These are phyloP conservation scores for Falco concolor DNA, from an alignment of 2,797 vertebrate genomes.

Conservation along the genomic window DNA sequence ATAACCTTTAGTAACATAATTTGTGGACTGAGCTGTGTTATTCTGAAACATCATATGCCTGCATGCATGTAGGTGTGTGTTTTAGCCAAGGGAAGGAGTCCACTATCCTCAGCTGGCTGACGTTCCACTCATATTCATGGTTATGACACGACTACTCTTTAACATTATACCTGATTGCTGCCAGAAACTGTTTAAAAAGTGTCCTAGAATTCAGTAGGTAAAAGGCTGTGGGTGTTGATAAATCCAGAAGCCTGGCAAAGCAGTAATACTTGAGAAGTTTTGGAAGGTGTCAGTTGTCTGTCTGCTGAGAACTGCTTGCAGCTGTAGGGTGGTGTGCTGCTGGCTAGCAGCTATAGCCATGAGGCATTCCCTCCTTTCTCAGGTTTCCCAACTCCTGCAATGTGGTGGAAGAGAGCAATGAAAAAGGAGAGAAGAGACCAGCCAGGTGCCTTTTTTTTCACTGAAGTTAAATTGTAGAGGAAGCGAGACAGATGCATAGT, in stretches of 20 bases:
- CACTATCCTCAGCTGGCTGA: background rate
- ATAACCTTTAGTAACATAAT: background rate
- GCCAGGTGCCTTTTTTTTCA: background rate
- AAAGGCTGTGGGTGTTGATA: background rate
- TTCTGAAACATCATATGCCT: background rate
- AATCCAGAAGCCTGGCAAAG: background rate
- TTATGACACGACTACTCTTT: rapidly evolving
- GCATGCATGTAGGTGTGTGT: background rate
- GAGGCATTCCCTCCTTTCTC: background rate
- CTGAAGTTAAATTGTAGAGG: background rate
- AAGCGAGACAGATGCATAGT: background rate
- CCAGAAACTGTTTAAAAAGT: background rate
- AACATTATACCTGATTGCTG: background rate
- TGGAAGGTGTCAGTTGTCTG: background rate
- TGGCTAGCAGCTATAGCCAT: too few relatives aligned
- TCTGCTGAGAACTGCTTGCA: background rate
- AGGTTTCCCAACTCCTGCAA: background rate
- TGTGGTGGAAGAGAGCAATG: background rate
- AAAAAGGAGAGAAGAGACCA: background rate
- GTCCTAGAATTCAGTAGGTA: background rate
- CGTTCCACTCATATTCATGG: background rate
- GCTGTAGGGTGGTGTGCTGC: background rate
- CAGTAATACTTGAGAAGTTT: background rate
- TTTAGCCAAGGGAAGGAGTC: background rate
- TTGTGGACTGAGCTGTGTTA: background rate